Percentiles rank a stretch among this genome's conserved stretches.
Evolutionary conservation across 2,797 vertebrate species (phyloP).

Genomic region (Eutrigla gurnardus): DNA sequence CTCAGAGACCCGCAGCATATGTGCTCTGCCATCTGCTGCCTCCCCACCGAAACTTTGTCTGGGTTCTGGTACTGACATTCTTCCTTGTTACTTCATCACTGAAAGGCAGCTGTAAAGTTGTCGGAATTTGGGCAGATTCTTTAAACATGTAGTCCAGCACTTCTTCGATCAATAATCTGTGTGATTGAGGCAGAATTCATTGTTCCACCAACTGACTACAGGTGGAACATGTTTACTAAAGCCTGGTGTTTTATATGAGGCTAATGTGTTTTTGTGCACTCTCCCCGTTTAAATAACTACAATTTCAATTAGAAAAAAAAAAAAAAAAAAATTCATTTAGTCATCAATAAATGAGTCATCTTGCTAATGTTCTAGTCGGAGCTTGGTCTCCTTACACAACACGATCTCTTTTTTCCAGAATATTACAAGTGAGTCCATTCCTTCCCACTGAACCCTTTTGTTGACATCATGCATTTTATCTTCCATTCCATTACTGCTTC

Average conservation of each 20-base stretch:
- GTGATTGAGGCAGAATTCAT: neutral
- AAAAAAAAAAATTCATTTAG: neutral
- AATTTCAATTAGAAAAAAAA: no score
- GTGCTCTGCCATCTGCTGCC: slow-evolving; percentile 74
- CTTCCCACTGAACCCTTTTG: neutral
- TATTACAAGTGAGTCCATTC: neutral
- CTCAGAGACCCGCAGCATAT: slow-evolving; percentile 71
- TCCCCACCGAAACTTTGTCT: slow-evolving; percentile 69
- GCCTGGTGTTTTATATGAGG: no score
- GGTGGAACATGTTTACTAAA: no score
- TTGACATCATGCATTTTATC: slow-evolving; percentile 1
- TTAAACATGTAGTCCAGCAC: neutral
- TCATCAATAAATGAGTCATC: neutral
- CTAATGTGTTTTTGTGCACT: no score
- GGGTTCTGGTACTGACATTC: slow-evolving; percentile 28
- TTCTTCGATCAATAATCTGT: neutral
- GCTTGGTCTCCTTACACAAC: neutral
- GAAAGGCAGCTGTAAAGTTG: slow-evolving; percentile 2
- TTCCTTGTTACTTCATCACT: slow-evolving; percentile 8
- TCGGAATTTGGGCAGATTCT: neutral
- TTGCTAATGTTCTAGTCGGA: no score
- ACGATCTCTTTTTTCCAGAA: neutral
- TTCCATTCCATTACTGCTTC: neutral
- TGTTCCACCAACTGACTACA: no score
- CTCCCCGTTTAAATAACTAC: no score